Conservation (phyloP, 2,113 vertebrate genomes). For the Cebidichthys violaceus region DNA sequence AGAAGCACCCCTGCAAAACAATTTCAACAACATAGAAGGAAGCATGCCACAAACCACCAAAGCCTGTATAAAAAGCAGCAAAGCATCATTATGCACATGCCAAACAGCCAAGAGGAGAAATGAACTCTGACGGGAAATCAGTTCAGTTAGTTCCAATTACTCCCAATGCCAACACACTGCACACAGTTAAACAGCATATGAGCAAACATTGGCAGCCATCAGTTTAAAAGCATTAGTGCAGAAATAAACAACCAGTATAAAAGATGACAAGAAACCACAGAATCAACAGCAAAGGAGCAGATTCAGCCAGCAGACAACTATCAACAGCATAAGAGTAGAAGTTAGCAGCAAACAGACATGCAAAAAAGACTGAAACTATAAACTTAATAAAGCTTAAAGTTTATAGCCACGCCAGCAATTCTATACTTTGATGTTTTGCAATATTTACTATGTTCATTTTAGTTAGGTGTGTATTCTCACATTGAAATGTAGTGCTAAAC, state of each 20-base stretch:
- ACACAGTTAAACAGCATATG: neutral
- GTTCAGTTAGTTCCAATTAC: neutral
- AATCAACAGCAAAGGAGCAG: neutral
- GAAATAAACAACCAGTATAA: neutral
- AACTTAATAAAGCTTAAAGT: neutral
- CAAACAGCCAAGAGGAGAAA: neutral
- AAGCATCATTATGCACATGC: neutral
- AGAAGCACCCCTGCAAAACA: neutral
- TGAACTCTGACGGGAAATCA: neutral
- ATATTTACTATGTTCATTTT: neutral
- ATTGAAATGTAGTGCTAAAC: neutral
- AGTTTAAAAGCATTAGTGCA: neutral
- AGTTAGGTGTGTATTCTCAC: no score
- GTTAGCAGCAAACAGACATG: neutral
- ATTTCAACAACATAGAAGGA: constrained; percentile 4
- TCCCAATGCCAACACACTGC: neutral
- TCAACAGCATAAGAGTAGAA: neutral
- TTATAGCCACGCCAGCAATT: neutral
- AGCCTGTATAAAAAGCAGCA: neutral
- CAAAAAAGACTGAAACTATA: neutral
- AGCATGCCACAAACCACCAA: neutral
- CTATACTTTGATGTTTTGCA: neutral
- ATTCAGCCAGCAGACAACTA: neutral
- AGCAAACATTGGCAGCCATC: neutral
- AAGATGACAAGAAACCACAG: neutral